Conservation (phyloP, 1,140 invertebrate genomes). For the Eurosta solidaginis region DNA sequence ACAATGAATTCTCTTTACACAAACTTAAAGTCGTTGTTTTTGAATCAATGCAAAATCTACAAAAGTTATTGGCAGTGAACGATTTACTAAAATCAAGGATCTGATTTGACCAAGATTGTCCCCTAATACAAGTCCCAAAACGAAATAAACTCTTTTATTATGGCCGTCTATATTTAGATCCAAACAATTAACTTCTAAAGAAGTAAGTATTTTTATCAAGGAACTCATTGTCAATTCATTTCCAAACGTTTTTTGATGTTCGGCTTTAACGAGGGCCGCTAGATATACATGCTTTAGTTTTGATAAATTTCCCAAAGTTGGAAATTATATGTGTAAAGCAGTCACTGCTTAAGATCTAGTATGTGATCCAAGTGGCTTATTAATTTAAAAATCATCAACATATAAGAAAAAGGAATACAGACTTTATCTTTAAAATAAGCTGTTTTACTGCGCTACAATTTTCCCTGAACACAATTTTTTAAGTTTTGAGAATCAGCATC, state of each 20-base stretch:
- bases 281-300: constrained; percentile 51
- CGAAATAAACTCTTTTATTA: constrained; percentile 44
- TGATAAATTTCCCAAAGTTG: constrained; percentile 40
- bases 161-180: too few relatives aligned
- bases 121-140: too few relatives aligned
- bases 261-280: constrained; percentile 45
- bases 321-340: constrained; percentile 46
- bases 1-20: not conserved
- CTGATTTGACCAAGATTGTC: constrained; percentile 54
- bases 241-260: constrained; percentile 43
- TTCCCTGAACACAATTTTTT: not conserved
- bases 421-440: not conserved
- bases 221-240: too few relatives aligned
- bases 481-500: not conserved
- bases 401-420: not conserved
- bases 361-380: constrained; percentile 40
- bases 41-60: constrained; percentile 44
- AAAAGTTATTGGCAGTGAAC: constrained; percentile 44
- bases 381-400: constrained; percentile 45
- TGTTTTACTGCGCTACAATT: not conserved
- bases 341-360: constrained; percentile 50
- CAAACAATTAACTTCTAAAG: too few relatives aligned
- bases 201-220: constrained; percentile 43
- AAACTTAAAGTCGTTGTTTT: constrained; percentile 17
- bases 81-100: constrained; percentile 47